These are phyloP conservation scores for Scopus umbretta DNA, from an alignment of 2,113 vertebrate genomes.

Conservation along the genomic window DNA sequence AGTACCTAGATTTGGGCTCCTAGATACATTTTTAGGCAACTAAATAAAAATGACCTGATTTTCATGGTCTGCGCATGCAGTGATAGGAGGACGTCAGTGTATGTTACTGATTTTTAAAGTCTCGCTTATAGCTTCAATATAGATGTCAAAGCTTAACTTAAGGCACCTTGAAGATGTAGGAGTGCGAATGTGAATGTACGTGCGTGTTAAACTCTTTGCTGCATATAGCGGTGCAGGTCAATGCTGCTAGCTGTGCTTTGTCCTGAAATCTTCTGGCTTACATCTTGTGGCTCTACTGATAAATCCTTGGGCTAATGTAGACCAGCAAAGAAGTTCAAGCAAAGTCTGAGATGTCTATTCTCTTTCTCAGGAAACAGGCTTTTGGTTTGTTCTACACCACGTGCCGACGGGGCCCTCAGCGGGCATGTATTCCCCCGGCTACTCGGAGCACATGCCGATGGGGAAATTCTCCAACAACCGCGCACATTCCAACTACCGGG, in stretches of 20 bases:
- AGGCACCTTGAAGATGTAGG: not conserved
- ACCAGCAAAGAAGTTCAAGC: not conserved
- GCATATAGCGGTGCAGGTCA: not conserved
- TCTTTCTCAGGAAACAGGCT: slow-evolving; percentile 88
- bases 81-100: not conserved
- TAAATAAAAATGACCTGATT: not conserved
- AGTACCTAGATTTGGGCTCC: not conserved
- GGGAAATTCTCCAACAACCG: slow-evolving; percentile 92
- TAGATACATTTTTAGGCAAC: not conserved
- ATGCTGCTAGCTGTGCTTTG: not conserved
- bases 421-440: slow-evolving; percentile 89
- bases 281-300: not conserved
- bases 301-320: not conserved
- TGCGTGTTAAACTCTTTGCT: not conserved
- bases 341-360: not conserved
- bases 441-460: slow-evolving; percentile 88
- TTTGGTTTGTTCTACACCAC: slow-evolving; percentile 97
- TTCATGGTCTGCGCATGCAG: not conserved
- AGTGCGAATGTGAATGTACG: not conserved
- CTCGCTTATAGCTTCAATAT: not conserved
- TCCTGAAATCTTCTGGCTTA: not conserved
- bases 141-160: not conserved
- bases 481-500: slow-evolving; percentile 95
- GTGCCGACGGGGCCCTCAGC: slow-evolving; percentile 91
- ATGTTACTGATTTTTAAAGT: not conserved